Conservation (phyloP, 1,140 invertebrate species). For the Drosophila rufa region DNA sequence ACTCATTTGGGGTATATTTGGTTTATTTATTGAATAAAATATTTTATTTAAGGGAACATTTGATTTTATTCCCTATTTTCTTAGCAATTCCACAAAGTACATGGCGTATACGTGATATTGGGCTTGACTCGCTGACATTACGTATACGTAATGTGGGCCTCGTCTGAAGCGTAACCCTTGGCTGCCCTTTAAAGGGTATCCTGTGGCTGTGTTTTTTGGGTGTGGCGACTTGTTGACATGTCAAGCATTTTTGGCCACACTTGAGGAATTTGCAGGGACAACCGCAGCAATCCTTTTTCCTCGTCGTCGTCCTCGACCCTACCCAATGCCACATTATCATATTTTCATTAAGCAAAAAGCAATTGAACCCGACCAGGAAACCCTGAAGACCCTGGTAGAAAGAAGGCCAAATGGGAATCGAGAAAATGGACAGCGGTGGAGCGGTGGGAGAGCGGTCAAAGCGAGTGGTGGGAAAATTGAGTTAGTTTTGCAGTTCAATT, state of each 20-base stretch:
- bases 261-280: constrained; percentile 35
- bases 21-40: not conserved
- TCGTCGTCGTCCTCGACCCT: not conserved
- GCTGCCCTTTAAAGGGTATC: not conserved
- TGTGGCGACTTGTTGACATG: constrained; percentile 33
- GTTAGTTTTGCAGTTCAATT: not conserved
- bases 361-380: constrained; percentile 8
- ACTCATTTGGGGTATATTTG: not conserved
- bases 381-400: not conserved
- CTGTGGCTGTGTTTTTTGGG: not conserved
- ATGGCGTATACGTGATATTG: constrained; percentile 5
- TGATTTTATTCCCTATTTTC: not conserved
- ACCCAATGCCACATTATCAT: constrained; percentile 26
- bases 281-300: constrained; percentile 19
- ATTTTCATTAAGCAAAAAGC: constrained; percentile 64
- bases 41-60: not conserved
- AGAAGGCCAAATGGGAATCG: constrained; percentile 38
- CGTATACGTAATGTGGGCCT: not conserved
- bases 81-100: not conserved
- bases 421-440: constrained; percentile 11
- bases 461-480: not conserved
- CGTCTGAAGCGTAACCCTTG: not conserved
- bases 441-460: not conserved
- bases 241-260: constrained; percentile 32
- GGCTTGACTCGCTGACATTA: not conserved